These are phyloP conservation scores for Nycticebus coucang DNA, from an alignment of 2,113 vertebrate genomes.

Conservation along the genomic window DNA sequence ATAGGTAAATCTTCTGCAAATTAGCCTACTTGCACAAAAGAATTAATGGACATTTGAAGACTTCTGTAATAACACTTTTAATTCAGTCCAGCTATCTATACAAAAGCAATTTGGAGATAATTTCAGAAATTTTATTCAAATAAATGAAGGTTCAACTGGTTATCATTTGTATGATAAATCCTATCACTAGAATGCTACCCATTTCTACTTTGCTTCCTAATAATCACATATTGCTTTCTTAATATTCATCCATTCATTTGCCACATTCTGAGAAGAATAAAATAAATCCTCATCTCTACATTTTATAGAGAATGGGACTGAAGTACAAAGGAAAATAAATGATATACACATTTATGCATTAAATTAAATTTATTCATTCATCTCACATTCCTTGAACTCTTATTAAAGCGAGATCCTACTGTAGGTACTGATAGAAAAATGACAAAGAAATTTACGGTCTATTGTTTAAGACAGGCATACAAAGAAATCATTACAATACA, in stretches of 20 bases:
- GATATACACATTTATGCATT: neutral
- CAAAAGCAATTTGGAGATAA: slow-evolving; percentile 67
- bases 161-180: slow-evolving; percentile 53
- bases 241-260: slow-evolving; percentile 50
- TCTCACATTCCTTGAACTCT: neutral
- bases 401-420: neutral
- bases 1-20: slow-evolving; percentile 48
- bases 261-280: slow-evolving; percentile 29
- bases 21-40: slow-evolving; percentile 26
- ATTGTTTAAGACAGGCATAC: neutral
- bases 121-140: slow-evolving; percentile 64
- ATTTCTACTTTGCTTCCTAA: slow-evolving; percentile 57
- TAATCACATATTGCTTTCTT: slow-evolving; percentile 39
- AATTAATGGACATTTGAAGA: slow-evolving; percentile 58
- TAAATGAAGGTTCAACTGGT: slow-evolving; percentile 48
- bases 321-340: slow-evolving; percentile 33
- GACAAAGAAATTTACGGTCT: neutral
- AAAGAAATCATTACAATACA: neutral
- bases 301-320: neutral
- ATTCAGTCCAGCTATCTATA: slow-evolving; percentile 57
- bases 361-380: neutral
- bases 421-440: slow-evolving; percentile 6
- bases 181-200: slow-evolving; percentile 24
- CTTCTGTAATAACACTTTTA: slow-evolving; percentile 59
- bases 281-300: slow-evolving; percentile 27